Conservation (phyloP, 64 coral and sea anemone genomes). For the Anthopleura sola region DNA sequence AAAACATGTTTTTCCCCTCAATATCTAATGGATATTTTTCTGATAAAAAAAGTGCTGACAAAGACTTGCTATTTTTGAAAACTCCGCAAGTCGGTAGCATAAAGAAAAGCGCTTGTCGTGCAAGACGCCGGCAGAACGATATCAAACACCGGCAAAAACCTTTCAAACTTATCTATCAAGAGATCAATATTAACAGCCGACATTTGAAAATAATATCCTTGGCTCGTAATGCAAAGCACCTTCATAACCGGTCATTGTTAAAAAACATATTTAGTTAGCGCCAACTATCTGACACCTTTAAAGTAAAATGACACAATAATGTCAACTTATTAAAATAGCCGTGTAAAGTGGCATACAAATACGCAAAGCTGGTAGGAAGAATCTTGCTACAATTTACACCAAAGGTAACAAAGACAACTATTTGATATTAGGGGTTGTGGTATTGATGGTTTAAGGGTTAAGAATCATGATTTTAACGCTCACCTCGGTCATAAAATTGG, state of each 20-base stretch:
- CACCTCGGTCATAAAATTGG: slow-evolving; percentile 71
- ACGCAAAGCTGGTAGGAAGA: not conserved
- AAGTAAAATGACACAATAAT: not conserved
- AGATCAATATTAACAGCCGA: not conserved
- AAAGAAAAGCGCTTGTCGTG: not conserved
- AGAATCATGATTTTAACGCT: not conserved
- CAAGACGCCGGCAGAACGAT: not conserved
- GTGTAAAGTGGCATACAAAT: not conserved
- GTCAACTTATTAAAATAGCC: not conserved
- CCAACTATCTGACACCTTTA: not conserved
- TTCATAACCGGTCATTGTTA: not conserved
- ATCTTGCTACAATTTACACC: not conserved
- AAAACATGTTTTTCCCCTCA: not conserved
- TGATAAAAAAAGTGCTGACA: not conserved
- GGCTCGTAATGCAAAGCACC: not conserved
- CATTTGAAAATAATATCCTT: not conserved
- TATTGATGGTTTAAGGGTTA: not conserved
- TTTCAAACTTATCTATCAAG: not conserved
- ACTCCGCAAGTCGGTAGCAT: not conserved
- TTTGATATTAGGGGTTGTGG: not conserved
- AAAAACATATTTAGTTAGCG: not conserved
- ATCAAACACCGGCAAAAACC: not conserved
- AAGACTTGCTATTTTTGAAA: not conserved
- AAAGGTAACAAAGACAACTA: not conserved
- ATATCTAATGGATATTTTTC: not conserved